Base-by-base conservation (phyloP, 2,797 vertebrate genomes). In the Urocyon cinereoargenteus region DNA sequence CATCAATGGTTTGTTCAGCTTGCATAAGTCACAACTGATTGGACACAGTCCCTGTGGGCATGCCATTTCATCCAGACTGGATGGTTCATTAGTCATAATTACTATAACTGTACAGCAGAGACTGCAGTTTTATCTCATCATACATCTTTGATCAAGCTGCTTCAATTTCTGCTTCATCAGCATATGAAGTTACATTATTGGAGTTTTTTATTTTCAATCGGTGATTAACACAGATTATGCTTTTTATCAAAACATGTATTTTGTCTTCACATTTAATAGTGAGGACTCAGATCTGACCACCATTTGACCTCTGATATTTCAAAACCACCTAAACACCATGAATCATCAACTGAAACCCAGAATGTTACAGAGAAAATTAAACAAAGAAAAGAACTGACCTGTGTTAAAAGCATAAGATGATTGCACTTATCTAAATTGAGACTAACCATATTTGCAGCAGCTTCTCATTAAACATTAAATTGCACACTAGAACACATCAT, bases 1-100 rank as follows among this genome's bases (percentile, higher is more conserved):
- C 98, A 98, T 98, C 98, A 98, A 98, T 98, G 98, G 98, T 99
- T 98, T 98, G 98, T 99, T 99, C 98, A 98, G 98, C 98, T 98
- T 98, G 98, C 98, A 99, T 98, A 98, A 98, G 99, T 99, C 99
- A 99, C 99, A 99, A 99, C 98, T 99, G 99, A 99, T 98, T 99
- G 99, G 99, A 98, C 99, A 98, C 98, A 98, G 98, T 99, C 99
- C 99, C 99, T 97, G 97, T 98, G 98, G 99, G 99, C 98, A 99
- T 98, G 98, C 99, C 98, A 99, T 99, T 99, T 99, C 99, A 99
- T 99, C 99, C 99, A 99, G 99, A 99, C 99, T 99, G 99, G 99
- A 99, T 97, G 99, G 99, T 98, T 99, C 99, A 99, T 99, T 99
- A 99, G 99, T 99, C 99, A 99, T 99, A 99, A 99, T 99, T 99